Base-by-base conservation (phyloP, 2,113 vertebrate genomes). In the Sigmodon hispidus region DNA sequence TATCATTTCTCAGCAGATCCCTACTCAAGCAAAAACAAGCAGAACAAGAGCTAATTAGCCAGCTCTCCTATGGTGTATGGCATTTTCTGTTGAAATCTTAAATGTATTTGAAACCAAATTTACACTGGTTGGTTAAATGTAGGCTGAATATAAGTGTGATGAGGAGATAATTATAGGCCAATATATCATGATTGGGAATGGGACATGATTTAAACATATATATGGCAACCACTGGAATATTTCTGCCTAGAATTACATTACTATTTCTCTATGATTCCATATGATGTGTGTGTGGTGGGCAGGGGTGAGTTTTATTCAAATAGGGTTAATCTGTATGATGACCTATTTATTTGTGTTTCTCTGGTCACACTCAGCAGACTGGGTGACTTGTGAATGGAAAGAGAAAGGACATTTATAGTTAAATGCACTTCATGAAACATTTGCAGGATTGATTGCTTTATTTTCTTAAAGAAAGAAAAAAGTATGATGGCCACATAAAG, bases 11-110 rank as follows among this genome's bases (percentile, higher is more conserved):
- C 17, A 79, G 34, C 6, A 75, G 4, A 0, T 40, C 31, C 24
- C 15, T 55, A 43, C 15, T 22, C 84, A 13, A 9, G 40, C 24
- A 40, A 16, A 1, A 15, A 61, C 3, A 19, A 59, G 76, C 4
- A 48, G 9, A 29, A 1, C 3, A 24, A 5, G 3, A 61, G 1
- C 21, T 34, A n/a, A 26, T n/a, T 15, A 73, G 16, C 34, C 21
- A 7, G 0, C 21, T 77, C 12, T 81, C 5, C 15, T n/a, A 11
- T n/a, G 36, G 21, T 1, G 10, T 17, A 1, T 3, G 31, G 4
- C 21, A 52, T 75, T 96, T 87, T 15, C 24, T 50, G 10, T 61
- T 43, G 43, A 63, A 9, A 69, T 9, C 5, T 29, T 69, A 45
- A 65, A 43, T 29, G 34, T 21, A 29, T 31, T 75, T 79, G 15